Percentiles rank a stretch among this genome's conserved stretches.
Conservation (phyloP, 2,113 vertebrate species). For the cat (Felis catus) region F.catus_Fca126_mat1.0 CM031412.1:84023001-84023500, state of each 20-base stretch:
- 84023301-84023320: not conserved
- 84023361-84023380: not conserved
- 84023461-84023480: conserved; percentile 53
- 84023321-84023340: not conserved
- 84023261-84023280: not conserved
- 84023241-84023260: not conserved
- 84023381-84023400: not conserved
- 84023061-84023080: not conserved
- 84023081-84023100: not conserved
- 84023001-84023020: not conserved
- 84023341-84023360: not conserved
- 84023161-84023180: not conserved
- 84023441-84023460: not conserved
- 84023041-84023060: not conserved
- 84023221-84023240: not conserved
- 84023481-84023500: not conserved
- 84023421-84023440: conserved; percentile 1
- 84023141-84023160: no score
- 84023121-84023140: not conserved
- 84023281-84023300: not conserved
- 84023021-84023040: not conserved
- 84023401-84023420: not conserved
- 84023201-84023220: not conserved
- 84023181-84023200: not conserved
- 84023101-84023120: not conserved